These are phyloP conservation scores for Aurelia sp. DNA, from an alignment of 30 jellyfish, hydroid and myxozoan species.

Conservation along the genomic window DNA sequence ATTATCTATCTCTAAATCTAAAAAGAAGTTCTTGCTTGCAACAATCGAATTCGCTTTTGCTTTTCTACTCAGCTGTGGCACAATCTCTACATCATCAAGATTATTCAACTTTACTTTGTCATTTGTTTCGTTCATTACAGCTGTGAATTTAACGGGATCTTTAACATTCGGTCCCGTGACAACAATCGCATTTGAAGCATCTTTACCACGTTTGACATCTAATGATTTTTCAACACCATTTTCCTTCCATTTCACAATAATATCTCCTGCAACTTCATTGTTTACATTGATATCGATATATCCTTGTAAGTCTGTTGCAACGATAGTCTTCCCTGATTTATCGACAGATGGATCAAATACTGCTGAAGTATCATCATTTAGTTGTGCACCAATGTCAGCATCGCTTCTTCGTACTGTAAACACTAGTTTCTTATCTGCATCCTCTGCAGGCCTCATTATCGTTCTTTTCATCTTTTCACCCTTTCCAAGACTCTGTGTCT, in stretches of 20 bases:
- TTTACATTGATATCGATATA: constrained; percentile 24
- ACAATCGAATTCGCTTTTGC: constrained; percentile 1
- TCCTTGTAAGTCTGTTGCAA: constrained; percentile 44
- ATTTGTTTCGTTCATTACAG: constrained; percentile 8
- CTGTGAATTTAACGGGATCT: constrained; percentile 17
- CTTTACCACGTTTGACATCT: constrained; percentile 1
- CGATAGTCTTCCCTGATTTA: background rate
- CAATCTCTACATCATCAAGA: background rate
- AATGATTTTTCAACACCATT: constrained; percentile 13
- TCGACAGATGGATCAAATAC: constrained; percentile 34
- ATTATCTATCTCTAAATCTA: constrained; percentile 22
- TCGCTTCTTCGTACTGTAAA: constrained; percentile 42
- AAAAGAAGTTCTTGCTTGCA: background rate
- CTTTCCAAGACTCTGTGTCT: constrained; percentile 5
- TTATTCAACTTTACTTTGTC: constrained; percentile 30
- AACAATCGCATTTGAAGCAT: background rate
- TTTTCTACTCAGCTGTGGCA: background rate
- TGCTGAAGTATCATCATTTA: constrained; percentile 26
- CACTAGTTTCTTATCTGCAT: constrained; percentile 1
- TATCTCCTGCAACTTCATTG: constrained; percentile 43
- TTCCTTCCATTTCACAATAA: constrained; percentile 18
- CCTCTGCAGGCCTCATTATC: background rate
- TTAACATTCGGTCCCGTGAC: constrained; percentile 4
- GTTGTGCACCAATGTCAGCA: constrained; percentile 5
- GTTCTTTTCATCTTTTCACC: background rate